Evolutionary conservation across 2,888 invertebrate genomes (phyloP).

Genomic region (Synanthedon andrenaeformis): DNA sequence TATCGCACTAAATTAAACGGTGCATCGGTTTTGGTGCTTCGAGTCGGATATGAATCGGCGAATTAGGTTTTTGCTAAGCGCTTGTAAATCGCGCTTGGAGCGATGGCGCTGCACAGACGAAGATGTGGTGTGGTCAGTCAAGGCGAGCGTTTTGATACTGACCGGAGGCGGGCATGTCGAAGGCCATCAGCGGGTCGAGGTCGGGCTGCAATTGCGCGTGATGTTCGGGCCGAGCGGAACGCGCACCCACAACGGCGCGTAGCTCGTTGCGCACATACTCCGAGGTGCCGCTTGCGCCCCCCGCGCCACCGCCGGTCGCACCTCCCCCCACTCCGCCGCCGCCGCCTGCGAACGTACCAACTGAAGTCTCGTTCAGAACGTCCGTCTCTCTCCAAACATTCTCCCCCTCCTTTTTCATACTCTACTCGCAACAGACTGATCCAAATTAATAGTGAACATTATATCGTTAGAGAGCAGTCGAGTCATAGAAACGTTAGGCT

Average conservation of each 20-base stretch:
- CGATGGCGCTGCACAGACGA: not conserved
- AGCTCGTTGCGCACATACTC: constrained; percentile 94
- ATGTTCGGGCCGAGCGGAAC: constrained; percentile 71
- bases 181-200: constrained; percentile 77
- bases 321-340: constrained; percentile 15
- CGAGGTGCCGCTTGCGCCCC: constrained; percentile 73
- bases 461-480: not conserved
- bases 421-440: constrained; percentile 14
- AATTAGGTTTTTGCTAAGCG: not conserved
- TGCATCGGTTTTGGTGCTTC: no score
- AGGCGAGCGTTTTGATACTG: constrained; percentile 11
- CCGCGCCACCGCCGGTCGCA: constrained; percentile 47
- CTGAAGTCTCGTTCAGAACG: not conserved
- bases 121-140: no score
- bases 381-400: constrained; percentile 3
- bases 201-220: constrained; percentile 71
- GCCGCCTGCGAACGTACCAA: constrained; percentile 13
- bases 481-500: not conserved
- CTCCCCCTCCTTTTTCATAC: not conserved
- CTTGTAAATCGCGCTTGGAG: not conserved
- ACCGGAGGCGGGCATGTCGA: constrained; percentile 77
- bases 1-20: no score
- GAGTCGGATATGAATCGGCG: not conserved
- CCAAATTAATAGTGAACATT: constrained; percentile 11
- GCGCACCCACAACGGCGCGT: constrained; percentile 87